Evolutionary conservation across 2,113 vertebrate species (phyloP), one percentile per base, ranked within the genome.

Genomic region (Clarias macrocephalus): DNA sequence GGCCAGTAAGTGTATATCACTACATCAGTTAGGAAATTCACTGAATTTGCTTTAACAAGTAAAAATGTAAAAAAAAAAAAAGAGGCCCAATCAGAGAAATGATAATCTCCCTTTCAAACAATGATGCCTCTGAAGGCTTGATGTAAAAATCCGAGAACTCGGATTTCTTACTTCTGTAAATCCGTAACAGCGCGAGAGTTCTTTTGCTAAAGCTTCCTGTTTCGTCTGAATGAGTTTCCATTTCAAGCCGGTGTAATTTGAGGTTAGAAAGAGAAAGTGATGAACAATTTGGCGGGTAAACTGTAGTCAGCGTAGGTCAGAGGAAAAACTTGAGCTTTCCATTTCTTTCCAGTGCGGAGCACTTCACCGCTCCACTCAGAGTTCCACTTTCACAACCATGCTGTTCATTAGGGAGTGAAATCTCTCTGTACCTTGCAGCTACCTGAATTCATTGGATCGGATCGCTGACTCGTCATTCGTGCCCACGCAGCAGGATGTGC

Each of bases 401-500:
- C 52, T n/a, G 19, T 16, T 65, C 0, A 56, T 56, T 33, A 28
- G 2, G 2, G 0, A 56, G 82, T 80, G 30, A 84, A 52, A 11
- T 72, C 30, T 76, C 23, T 82, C 3, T 70, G 59, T 86, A 11
- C 21, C 7, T 42, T 5, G 87, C 85, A 97, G 96, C 93, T 97
- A 97, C 85, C 92, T 98, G 90, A 94, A 93, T 72, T 95, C 96
- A 83, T 89, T 97, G 76, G 95, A 96, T 77, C 92, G 95, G 15
- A 96, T 96, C 48, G 90, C 95, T 54, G 88, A 91, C 28, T 30
- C 90, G 0, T 91, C 90, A 0, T 97, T 95, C 48, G 91, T 97
- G 88, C 96, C 96, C 3, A 96, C 93, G 0, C 95, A 96, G 89
- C 96, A 97, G 93, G 96, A 97, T 23, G 93, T 96, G 68, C 95